Evolutionary conservation across 2,797 vertebrate species (phyloP).

Genomic region (Pteropus rufus): DNA sequence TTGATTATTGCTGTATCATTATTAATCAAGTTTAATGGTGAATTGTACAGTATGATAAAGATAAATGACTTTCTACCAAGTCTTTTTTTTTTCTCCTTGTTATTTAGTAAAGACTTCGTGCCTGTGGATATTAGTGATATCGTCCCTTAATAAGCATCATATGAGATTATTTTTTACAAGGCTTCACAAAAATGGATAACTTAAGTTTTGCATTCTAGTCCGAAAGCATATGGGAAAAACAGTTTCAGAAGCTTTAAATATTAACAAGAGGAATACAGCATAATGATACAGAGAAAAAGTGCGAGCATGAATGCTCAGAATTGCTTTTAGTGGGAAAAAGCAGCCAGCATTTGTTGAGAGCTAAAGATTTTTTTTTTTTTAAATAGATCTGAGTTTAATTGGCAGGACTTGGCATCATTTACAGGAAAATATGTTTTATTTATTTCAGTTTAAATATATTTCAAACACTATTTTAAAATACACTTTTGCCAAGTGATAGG

Average conservation of each 20-base stretch:
- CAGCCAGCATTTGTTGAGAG: constrained; percentile 68
- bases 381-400: constrained; percentile 65
- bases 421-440: constrained; percentile 74
- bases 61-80: neutral
- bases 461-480: constrained; percentile 72
- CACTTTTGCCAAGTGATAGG: constrained; percentile 46
- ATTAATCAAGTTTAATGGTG: neutral
- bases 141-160: constrained; percentile 21
- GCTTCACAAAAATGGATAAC: constrained; percentile 60
- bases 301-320: constrained; percentile 70
- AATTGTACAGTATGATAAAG: neutral
- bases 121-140: constrained; percentile 7
- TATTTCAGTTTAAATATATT: constrained; percentile 77
- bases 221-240: constrained; percentile 69
- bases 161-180: constrained; percentile 57
- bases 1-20: neutral
- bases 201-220: constrained; percentile 63
- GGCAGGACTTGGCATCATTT: constrained; percentile 68
- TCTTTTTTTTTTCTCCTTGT: neutral
- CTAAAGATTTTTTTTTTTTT: constrained; percentile 72
- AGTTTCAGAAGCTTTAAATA: constrained; percentile 77
- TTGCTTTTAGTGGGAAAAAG: constrained; percentile 73
- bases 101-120: constrained; percentile 29
- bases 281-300: constrained; percentile 49
- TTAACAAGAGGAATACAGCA: constrained; percentile 69